Evolutionary conservation across 2,797 vertebrate species (phyloP).

Genomic region (Neostethus bicornis): DNA sequence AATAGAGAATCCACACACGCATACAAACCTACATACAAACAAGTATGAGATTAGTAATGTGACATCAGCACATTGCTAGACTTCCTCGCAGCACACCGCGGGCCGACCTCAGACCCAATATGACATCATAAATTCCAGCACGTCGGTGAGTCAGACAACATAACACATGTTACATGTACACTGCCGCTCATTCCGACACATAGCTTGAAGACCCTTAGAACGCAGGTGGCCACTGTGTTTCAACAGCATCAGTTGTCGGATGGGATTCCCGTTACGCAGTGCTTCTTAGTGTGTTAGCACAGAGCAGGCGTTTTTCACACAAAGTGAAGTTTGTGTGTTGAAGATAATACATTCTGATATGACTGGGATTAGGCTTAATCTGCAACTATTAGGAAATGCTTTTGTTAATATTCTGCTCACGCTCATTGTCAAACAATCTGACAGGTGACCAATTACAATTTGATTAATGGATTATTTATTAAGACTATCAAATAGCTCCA

Average conservation of each 20-base stretch:
- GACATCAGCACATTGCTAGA: conserved; percentile 60
- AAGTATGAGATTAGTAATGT: conserved; percentile 51
- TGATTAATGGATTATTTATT: conserved; percentile 40
- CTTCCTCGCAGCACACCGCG: conserved; percentile 49
- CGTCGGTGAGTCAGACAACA: conserved; percentile 57
- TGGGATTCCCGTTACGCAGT: conserved; percentile 53
- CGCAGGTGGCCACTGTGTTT: conserved; percentile 58
- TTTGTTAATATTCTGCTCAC: conserved; percentile 9
- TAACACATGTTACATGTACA: conserved; percentile 12
- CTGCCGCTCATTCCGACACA: conserved; percentile 28
- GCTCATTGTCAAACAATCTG: conserved; percentile 4
- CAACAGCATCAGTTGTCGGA: conserved; percentile 33
- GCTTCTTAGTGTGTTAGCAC: conserved; percentile 15
- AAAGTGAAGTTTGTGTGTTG: conserved; percentile 6
- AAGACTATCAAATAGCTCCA: conserved; percentile 19
- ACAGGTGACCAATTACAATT: conserved; percentile 4
- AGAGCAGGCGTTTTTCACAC: conserved; percentile 10
- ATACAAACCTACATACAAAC: conserved; percentile 39
- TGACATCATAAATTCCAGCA: conserved; percentile 69
- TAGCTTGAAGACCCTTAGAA: conserved; percentile 41
- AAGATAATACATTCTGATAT: not conserved
- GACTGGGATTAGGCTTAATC: not conserved
- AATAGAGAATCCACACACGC: conserved; percentile 9
- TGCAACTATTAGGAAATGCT: not conserved
- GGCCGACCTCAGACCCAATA: conserved; percentile 52